phyloP scores from a whole-genome alignment of 2,888 invertebrate genomes.

The Epistrophe grossulariae region DNA sequence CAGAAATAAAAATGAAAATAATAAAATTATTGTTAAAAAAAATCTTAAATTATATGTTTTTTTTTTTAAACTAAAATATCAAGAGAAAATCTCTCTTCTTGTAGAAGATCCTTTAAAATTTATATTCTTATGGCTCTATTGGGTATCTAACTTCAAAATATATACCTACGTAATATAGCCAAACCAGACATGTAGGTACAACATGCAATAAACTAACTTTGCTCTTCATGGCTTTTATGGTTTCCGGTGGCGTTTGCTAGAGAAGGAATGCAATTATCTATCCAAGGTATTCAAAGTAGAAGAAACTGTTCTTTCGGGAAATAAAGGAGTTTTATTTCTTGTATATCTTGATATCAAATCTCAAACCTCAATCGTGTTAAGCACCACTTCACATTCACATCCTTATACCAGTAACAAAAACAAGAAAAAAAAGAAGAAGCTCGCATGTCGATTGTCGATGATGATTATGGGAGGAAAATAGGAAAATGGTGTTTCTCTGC shows the following conservation, averaged over 20 bases:
- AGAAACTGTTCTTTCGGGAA: slow-evolving; percentile 44
- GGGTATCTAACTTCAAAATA: neutral
- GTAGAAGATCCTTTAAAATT: neutral
- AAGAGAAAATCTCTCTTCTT: neutral
- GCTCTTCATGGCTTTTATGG: neutral
- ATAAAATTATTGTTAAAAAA: no score
- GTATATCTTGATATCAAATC: slow-evolving; percentile 51
- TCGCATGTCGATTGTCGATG: slow-evolving; percentile 35
- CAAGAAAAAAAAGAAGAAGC: neutral
- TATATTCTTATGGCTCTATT: neutral
- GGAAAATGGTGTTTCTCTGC: neutral
- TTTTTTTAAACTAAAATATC: neutral
- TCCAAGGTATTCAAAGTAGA: slow-evolving; percentile 45
- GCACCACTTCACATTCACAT: neutral
- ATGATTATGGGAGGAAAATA: neutral
- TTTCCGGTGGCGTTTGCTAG: slow-evolving; percentile 39
- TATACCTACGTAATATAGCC: neutral
- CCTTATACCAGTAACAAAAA: neutral
- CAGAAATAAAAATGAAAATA: neutral
- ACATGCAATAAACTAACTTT: slow-evolving; percentile 44
- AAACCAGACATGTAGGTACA: neutral
- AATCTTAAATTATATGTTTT: no score
- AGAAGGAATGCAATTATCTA: slow-evolving; percentile 64
- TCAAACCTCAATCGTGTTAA: slow-evolving; percentile 51
- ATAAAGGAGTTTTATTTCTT: slow-evolving; percentile 41